A percentile compares a stretch with the other conserved stretches of the same genome.
phyloP scores from a whole-genome alignment of 2,888 invertebrate species.

The Oeneis ivallda region DNA sequence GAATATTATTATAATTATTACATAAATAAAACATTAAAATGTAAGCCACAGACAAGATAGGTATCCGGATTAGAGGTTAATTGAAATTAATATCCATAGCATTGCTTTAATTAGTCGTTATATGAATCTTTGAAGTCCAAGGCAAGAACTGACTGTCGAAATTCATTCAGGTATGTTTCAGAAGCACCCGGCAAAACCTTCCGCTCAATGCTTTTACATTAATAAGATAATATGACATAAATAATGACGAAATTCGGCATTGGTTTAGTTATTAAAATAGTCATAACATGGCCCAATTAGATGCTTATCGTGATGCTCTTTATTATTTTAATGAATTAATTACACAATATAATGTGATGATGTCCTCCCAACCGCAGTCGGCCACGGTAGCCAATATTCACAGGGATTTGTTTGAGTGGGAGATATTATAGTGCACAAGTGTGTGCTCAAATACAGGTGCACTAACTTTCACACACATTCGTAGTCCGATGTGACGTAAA shows the following conservation, averaged over 20 bases:
- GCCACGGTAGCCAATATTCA: no score
- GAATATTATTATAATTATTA: neutral
- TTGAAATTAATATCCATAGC: constrained; percentile 28
- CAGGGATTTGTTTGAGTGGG: no score
- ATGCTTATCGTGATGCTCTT: constrained; percentile 42
- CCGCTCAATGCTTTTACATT: constrained; percentile 44
- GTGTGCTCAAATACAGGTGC: no score
- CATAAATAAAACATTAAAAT: constrained; percentile 13
- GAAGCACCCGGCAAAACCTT: constrained; percentile 48
- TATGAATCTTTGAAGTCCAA: constrained; percentile 17
- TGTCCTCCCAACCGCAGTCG: no score
- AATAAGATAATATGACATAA: constrained; percentile 64
- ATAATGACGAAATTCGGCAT: constrained; percentile 51
- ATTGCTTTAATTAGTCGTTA: constrained; percentile 29
- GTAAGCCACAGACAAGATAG: constrained; percentile 16
- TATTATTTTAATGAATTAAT: constrained; percentile 64
- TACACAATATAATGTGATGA: no score
- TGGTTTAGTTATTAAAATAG: constrained; percentile 56
- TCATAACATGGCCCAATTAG: constrained; percentile 62
- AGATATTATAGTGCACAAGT: no score
- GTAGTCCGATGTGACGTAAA: no score
- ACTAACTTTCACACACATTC: no score
- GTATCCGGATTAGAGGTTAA: constrained; percentile 24
- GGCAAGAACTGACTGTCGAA: constrained; percentile 21
- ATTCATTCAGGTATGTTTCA: constrained; percentile 37